Conservation (phyloP, 2,113 vertebrate species). For the Pygathrix nemaeus region DNA sequence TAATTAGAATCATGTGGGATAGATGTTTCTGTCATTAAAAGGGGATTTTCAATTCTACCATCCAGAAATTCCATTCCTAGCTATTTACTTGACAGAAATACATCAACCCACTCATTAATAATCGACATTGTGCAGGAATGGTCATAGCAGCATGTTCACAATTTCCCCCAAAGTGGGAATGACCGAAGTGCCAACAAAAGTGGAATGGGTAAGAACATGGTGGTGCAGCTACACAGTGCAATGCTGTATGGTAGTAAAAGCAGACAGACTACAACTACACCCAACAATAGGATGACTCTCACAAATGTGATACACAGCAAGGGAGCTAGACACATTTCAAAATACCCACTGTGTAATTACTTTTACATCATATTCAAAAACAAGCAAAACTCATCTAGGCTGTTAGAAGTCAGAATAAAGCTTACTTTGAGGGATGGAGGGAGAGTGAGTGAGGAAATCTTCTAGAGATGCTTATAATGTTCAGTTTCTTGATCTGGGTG, state of each 20-base stretch:
- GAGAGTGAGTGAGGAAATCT: fast-evolving
- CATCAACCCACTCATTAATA: background rate
- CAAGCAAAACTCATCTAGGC: background rate
- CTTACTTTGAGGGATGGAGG: no score
- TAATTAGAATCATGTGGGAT: conserved; percentile 60
- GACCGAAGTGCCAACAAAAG: background rate
- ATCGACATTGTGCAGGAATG: background rate
- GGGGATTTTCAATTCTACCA: conserved; percentile 38
- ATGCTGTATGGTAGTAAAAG: fast-evolving
- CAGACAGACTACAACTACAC: background rate
- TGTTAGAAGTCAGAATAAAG: background rate
- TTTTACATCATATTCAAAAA: background rate
- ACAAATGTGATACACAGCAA: fast-evolving
- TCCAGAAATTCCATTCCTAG: conserved; percentile 55
- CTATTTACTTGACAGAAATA: conserved; percentile 40
- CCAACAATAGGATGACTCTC: background rate
- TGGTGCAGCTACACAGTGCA: no score
- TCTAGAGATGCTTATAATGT: background rate
- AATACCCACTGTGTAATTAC: background rate
- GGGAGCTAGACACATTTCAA: no score
- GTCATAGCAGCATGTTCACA: background rate
- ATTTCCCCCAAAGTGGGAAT: background rate
- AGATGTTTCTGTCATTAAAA: conserved; percentile 52
- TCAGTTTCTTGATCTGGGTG: background rate
- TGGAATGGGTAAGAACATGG: background rate